Conservation (phyloP, 1,140 invertebrate genomes). For the Triops longicaudatus region DNA sequence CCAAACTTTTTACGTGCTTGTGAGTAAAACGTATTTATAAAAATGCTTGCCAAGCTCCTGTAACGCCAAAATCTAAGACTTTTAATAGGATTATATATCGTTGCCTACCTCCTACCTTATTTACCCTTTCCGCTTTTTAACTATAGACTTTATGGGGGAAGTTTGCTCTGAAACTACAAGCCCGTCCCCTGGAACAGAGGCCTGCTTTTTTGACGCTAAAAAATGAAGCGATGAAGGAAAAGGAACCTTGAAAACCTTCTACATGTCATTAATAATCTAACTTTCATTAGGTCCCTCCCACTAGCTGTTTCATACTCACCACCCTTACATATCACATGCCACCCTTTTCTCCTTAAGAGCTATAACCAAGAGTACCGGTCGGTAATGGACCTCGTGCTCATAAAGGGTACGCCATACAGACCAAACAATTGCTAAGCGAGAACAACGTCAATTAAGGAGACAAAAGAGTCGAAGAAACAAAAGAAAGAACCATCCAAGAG, state of each 20-base stretch:
- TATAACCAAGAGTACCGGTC: neutral
- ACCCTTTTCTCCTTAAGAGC: neutral
- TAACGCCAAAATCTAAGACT: neutral
- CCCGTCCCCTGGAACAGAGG: no score
- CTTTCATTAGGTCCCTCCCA: neutral
- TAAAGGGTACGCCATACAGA: neutral
- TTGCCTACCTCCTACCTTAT: neutral
- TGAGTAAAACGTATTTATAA: no score
- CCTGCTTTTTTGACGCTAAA: no score
- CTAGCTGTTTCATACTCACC: neutral
- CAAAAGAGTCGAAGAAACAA: neutral
- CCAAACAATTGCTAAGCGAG: neutral
- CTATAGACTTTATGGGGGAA: neutral
- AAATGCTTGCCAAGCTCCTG: no score
- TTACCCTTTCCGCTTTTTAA: neutral
- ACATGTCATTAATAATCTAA: constrained; percentile 4
- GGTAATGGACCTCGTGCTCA: neutral
- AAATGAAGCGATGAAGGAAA: neutral
- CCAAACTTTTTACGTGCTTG: no score
- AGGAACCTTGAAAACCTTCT: neutral
- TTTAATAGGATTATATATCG: neutral
- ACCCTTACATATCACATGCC: neutral
- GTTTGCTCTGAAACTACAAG: neutral
- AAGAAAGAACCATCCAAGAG: neutral
- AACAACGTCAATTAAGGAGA: neutral